Conservation (phyloP, 2,888 invertebrate genomes). For the Meteorus cinctellus region DNA sequence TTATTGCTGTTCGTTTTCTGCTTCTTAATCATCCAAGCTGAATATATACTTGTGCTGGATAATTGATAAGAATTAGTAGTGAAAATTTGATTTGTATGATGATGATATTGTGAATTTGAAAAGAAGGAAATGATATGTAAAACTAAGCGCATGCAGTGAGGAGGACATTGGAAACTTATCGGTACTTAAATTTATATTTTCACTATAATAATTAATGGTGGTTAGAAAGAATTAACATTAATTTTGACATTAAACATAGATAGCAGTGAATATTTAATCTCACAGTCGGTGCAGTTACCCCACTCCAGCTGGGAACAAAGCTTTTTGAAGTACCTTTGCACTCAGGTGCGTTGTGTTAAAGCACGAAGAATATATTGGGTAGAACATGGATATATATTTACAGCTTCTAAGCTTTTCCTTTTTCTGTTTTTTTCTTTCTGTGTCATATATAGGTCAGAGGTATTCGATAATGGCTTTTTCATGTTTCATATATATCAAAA, state of each 20-base stretch:
- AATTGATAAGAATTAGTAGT: neutral
- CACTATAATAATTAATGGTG: slow-evolving; percentile 35
- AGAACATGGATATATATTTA: slow-evolving; percentile 33
- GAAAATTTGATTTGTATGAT: neutral
- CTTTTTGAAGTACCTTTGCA: slow-evolving; percentile 65
- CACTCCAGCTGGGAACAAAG: slow-evolving; percentile 71
- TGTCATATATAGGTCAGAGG: slow-evolving; percentile 25
- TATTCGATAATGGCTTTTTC: slow-evolving; percentile 35
- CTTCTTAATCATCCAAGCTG: slow-evolving; percentile 20
- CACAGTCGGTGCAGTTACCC: slow-evolving; percentile 70
- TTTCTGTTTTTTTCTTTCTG: neutral
- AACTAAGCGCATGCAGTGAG: slow-evolving; percentile 58
- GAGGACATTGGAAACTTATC: slow-evolving; percentile 60
- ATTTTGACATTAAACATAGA: slow-evolving; percentile 42
- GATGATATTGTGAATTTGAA: neutral
- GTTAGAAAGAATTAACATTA: slow-evolving; percentile 16
- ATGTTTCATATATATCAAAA: slow-evolving; percentile 16
- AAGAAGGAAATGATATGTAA: neutral
- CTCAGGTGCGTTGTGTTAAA: slow-evolving; percentile 65
- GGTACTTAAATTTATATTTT: slow-evolving; percentile 35
- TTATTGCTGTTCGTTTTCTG: slow-evolving; percentile 24
- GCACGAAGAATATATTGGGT: slow-evolving; percentile 50
- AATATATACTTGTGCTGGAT: slow-evolving; percentile 1
- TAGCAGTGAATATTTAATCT: slow-evolving; percentile 63
- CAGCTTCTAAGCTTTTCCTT: slow-evolving; percentile 32